Evolutionary conservation across 2,888 invertebrate species (phyloP), one percentile per base, ranked within the genome.

Genomic region (Agonopterix alstromeriana): DNA sequence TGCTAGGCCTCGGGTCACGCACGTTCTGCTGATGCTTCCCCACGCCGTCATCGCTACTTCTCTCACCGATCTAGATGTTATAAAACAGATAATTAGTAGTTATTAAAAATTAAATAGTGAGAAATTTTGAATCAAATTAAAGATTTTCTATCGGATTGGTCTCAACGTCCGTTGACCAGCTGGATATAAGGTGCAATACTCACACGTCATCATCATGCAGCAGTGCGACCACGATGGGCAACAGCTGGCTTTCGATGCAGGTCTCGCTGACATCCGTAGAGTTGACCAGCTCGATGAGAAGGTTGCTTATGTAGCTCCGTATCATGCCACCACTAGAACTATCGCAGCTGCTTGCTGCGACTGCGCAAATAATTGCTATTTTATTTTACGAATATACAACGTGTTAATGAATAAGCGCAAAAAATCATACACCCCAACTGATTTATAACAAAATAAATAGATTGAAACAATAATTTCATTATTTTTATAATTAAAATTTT

Each of bases 191-290:
- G 27, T 27, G 27, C 27, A 27, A 27, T 9, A n/a, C 38, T 78
- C 51, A 88, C 87, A 65, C 66, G 41, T 86, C 79, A 4, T 77
- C 77, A 41, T 86, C 86, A 10, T 82, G 77, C 3, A 88, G 48
- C 3, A 87, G 54, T 3, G 81, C 73, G 47, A 77, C 63, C 3
- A 81, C 75, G 1, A 80, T 72, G 0, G 87, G 87, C 46, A 86
- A 52, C 47, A 84, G 52, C 47, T 82, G 83, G 35, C 63, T 58
- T 57, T 81, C 79, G 1, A 86, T 60, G 47, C 77, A 77, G n/a
- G 60, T 61, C 56, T 79, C 82, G 10, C 52, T 55, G 14, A 82
- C 53, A 1, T 75, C 75, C 0, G 76, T 65, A 0, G 58, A 57
- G 47, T 74, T 73, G 12, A 81, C 50, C 35, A 87, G 57, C 47